Percentiles rank a stretch among this genome's conserved stretches.
Conservation (phyloP, 1,140 invertebrate genomes). For the Ips nitidus region DNA sequence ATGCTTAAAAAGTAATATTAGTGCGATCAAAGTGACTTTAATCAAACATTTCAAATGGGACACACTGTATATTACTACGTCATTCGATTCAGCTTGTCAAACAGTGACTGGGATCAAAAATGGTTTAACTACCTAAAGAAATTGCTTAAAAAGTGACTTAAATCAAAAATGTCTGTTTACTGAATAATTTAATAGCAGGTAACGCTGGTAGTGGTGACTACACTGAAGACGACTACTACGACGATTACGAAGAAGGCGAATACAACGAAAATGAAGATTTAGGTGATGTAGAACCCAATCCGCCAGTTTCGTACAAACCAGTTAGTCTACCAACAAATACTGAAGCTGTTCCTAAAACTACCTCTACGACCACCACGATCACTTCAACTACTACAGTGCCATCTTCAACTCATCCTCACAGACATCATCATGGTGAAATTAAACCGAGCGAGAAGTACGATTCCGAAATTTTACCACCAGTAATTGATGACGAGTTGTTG, state of each 20-base stretch:
- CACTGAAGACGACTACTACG: slow-evolving; percentile 49
- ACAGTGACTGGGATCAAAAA: too few relatives aligned
- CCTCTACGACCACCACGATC: slow-evolving; percentile 39
- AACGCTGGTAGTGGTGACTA: slow-evolving; percentile 48
- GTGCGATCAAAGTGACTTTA: too few relatives aligned
- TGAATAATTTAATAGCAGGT: slow-evolving; percentile 24
- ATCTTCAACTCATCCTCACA: slow-evolving; percentile 60
- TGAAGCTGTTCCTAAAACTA: slow-evolving; percentile 33
- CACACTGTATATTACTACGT: too few relatives aligned
- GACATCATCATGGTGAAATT: slow-evolving; percentile 65
- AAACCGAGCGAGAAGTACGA: slow-evolving; percentile 42
- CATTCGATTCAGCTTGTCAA: too few relatives aligned
- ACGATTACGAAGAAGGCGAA: slow-evolving; percentile 55
- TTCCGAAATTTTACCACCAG: slow-evolving; percentile 15
- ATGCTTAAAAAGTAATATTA: too few relatives aligned
- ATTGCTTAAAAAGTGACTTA: background rate
- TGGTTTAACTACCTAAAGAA: too few relatives aligned
- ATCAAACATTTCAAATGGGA: too few relatives aligned
- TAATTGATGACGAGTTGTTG: slow-evolving; percentile 2
- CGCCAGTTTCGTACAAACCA: slow-evolving; percentile 35
- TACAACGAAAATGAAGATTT: slow-evolving; percentile 53
- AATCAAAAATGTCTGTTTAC: background rate
- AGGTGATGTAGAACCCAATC: slow-evolving; percentile 43
- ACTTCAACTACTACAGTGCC: slow-evolving; percentile 48
- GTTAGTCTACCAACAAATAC: slow-evolving; percentile 39